Base-by-base conservation (phyloP, 2,888 invertebrate species). In the Marasmarcha lunaedactyla region DNA sequence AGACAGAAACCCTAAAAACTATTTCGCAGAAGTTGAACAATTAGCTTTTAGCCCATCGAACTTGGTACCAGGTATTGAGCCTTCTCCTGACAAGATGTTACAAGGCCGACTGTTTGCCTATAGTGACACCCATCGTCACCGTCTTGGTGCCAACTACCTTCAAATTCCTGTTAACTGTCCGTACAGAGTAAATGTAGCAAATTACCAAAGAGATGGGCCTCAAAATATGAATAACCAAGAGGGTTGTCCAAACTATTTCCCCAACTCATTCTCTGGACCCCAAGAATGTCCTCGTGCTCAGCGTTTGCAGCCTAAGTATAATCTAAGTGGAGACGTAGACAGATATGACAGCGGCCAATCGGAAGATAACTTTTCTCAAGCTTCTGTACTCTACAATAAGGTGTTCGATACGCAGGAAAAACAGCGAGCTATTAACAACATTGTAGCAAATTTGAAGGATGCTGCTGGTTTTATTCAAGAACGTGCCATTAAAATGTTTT, bases 141-240 rank as follows among this genome's bases (percentile, higher is more conserved):
- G 97, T 90, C 81, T 99, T 51, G 98, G 98, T 4, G 87, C 94
- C 1, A 98, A 99, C 83, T 93, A 90, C 70, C 85, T 93, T 47
- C 97, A 97, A 70, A 86, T 99, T 34, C 95, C 97, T 0, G 96
- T 98, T 13, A 99, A 98, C 76, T 97, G 97, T 65, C 97, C 98
- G 0, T 97, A 89, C 81, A 83, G 88, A 47, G 87, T 88, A 1
- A 73, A 85, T 2, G 72, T 85, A 1, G 67, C 83, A 27, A 94
- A 96, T 69, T 97, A 94, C 63, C 95, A 97, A 72, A 88, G 98
- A 30, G 97, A 98, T 68, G 98, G 97, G 0, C 87, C 90, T 2
- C 91, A 91, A 85, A 84, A 87, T 33, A 85, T 89, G 7, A 73
- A 88, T 51, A 96, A 95, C 69, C 95, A 96, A 72, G 90, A 88